Evolutionary conservation across 2,797 vertebrate species (phyloP).

Genomic region (Myioborus melanocephalus): DNA sequence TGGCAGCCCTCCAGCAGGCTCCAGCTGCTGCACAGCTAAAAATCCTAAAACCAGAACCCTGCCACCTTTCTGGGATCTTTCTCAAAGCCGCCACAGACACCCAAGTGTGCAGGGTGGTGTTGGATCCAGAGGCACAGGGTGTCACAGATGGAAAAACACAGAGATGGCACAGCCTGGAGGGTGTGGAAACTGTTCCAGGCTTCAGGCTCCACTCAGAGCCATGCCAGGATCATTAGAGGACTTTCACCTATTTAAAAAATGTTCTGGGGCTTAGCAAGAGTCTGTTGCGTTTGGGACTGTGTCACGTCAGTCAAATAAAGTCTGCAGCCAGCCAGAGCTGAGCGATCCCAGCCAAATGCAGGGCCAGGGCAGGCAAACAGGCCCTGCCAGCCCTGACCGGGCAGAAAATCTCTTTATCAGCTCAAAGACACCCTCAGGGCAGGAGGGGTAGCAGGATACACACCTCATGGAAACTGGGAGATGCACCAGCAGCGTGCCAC

Average conservation of each 20-base stretch:
- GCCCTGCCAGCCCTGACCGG: background rate
- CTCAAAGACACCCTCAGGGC: background rate
- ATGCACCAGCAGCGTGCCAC: background rate
- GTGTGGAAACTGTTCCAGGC: background rate
- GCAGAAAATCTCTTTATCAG: background rate
- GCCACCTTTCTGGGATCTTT: background rate
- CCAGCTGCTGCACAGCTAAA: background rate
- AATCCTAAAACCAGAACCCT: background rate
- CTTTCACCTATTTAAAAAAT: background rate
- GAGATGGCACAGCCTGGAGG: background rate
- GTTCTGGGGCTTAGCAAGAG: background rate
- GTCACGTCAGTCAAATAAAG: background rate
- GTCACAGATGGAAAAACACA: background rate
- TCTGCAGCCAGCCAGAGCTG: background rate
- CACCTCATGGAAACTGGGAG: background rate
- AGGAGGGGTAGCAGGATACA: background rate
- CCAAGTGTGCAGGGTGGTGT: accelerated
- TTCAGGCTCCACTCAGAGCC: background rate
- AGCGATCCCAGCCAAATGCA: accelerated
- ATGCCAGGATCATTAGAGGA: background rate
- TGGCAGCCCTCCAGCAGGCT: background rate
- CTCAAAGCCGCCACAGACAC: background rate
- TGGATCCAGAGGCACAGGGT: background rate
- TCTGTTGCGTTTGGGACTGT: background rate
- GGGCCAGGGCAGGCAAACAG: background rate